Base-by-base conservation (phyloP, 1,140 invertebrate species). In the Oncopodura yosiiana region DNA sequence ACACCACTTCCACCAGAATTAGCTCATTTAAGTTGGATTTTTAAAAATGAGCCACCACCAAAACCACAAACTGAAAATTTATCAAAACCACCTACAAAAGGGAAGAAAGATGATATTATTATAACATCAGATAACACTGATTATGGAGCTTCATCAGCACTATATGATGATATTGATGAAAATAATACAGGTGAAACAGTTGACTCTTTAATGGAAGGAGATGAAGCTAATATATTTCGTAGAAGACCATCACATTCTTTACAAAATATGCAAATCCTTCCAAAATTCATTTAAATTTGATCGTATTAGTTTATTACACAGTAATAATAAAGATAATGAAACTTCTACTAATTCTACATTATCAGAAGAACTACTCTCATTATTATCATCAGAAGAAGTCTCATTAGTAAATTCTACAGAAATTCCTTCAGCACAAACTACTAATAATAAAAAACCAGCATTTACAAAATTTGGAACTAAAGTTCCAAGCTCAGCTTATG, bases 11-110 rank as follows among this genome's bases (percentile, higher is more conserved):
- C 53, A 9, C 53, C 58, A 26, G 45, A 59, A 37, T 36, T 63
- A 27, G 30, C 57, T 36, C 61, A 60, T 18, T 52, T 63, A 23
- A 46, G 42, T 29, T 63, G 61, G 61, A 60, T 63, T 27, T 55
- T 63, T 21, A 58, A 63, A 23, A 58, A 59, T 49, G 19, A 60
- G 46, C 61, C 58, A 36, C 57, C 54, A 43, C 61, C 61, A 46
- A 62, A 59, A 43, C 56, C 56, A 9, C n/a, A 49, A n/a, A n/a
- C n/a, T n/a, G n/a, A n/a, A n/a, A n/a, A n/a, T n/a, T n/a, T n/a
- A n/a, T n/a, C n/a, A n/a, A n/a, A 34, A 21, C 39, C 21, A 14
- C 38, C 26, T 18, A 19, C 9, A 14, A 24, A 41, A 42, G 16
- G 18, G 9, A 18, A 49, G 37, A 26, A 49, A 12, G 3, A 36